Base-by-base conservation (phyloP, 2,113 vertebrate genomes). In the Cephalophus harveyi region DNA sequence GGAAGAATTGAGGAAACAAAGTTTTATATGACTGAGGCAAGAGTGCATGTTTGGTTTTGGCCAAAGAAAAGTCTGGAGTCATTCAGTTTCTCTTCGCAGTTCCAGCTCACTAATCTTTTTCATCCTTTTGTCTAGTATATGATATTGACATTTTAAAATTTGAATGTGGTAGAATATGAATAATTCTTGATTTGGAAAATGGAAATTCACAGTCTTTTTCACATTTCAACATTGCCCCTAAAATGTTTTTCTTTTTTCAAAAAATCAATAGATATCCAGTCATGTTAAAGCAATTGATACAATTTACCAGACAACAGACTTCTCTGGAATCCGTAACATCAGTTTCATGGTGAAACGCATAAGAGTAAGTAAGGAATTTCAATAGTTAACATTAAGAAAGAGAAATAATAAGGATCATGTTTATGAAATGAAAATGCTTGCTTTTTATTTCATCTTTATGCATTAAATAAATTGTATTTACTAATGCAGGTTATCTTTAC, bases 341-440 rank as follows among this genome's bases (percentile, higher is more conserved):
- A 99, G 99, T 98, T 99, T 99, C 98, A 99, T 99, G 99, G 99
- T 99, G 98, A 99, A 99, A 99, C 99, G 99, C 97, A 99, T 99
- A 97, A 99, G 99, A 98, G 99, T 99, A 98, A 98, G 99, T 99
- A 98, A 99, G 99, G 98, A 97, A 74, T 89, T 97, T 71, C 27
- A 95, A 10, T 94, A 88, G 28, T 89, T 93, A 55, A 78, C 8
- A 88, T 83, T 93, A 50, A 82, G n/a, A 93, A 94, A 67, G 28
- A 46, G 25, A 46, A 86, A 62, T 43, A 52, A 17, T 87, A 59
- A 97, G n/a, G 43, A 48, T 10, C 1, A 7, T 94, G 46, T 93
- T 91, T 95, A 94, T 0, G 27, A 43, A 64, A 91, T 62, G 76
- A 95, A 84, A 76, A 86, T 64, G 21, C 13, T 86, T 96, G 16